Conservation (phyloP, 1,140 invertebrate genomes). For the Calycopis cecrops region DNA sequence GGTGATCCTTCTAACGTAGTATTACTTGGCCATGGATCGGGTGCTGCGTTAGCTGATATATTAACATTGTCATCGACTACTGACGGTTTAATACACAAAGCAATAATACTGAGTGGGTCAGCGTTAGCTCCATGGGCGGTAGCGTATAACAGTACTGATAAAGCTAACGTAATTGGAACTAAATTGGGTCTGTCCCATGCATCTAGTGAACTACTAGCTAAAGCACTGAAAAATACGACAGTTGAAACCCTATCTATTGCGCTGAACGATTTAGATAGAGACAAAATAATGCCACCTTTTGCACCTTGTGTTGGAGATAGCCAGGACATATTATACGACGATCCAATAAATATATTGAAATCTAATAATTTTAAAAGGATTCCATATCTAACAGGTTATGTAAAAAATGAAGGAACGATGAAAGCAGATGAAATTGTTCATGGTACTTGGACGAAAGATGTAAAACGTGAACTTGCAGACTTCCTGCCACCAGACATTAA, state of each 20-base stretch:
- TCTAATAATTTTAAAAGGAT: slow-evolving; percentile 49
- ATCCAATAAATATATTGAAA: slow-evolving; percentile 46
- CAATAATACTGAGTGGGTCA: slow-evolving; percentile 78
- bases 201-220: slow-evolving; percentile 34
- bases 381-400: slow-evolving; percentile 51
- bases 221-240: slow-evolving; percentile 29
- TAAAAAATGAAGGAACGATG: slow-evolving; percentile 52
- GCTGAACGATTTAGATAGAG: slow-evolving; percentile 38
- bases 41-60: slow-evolving; percentile 76
- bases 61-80: slow-evolving; percentile 79
- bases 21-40: slow-evolving; percentile 78
- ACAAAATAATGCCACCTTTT: slow-evolving; percentile 52
- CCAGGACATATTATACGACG: slow-evolving; percentile 40
- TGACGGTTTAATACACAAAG: slow-evolving; percentile 75
- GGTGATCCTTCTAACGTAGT: slow-evolving; percentile 79
- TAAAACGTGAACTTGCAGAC: no score
- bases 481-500: no score
- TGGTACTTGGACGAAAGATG: no score
- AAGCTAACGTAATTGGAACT: slow-evolving; percentile 40
- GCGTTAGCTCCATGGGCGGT: slow-evolving; percentile 81
- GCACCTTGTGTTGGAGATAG: slow-evolving; percentile 54
- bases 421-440: slow-evolving; percentile 31
- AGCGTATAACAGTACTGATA: slow-evolving; percentile 72
- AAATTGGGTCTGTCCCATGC: slow-evolving; percentile 43
- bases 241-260: slow-evolving; percentile 29